Percentiles rank a stretch among this genome's conserved stretches.
Conservation (phyloP, 2,888 invertebrate genomes). For the Taenaris catops region DNA sequence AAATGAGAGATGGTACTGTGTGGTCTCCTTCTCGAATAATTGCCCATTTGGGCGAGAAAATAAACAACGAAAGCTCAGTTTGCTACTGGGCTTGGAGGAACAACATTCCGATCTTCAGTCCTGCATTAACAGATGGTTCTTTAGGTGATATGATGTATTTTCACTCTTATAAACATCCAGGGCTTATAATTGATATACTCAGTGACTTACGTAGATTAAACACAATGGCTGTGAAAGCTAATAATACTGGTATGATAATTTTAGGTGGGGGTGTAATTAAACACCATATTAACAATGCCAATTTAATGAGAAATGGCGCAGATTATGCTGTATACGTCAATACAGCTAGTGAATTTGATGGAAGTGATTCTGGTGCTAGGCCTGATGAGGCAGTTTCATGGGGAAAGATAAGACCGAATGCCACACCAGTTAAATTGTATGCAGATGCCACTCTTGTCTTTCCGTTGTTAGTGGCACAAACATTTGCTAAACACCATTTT, state of each 20-base stretch:
- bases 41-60: conserved; percentile 91
- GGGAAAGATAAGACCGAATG: conserved; percentile 96
- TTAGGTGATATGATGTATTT: conserved; percentile 99
- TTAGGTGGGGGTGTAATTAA: conserved; percentile 98
- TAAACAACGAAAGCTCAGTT: conserved; percentile 94
- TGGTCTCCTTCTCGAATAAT: conserved; percentile 90
- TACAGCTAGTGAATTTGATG: conserved; percentile 97
- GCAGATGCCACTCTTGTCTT: conserved; percentile 97
- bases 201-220: conserved; percentile 95
- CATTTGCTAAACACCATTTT: conserved; percentile 90
- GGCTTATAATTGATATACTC: conserved; percentile 94
- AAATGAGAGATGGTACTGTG: conserved; percentile 83
- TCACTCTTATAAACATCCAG: conserved; percentile 96
- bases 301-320: conserved; percentile 99
- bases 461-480: conserved; percentile 96
- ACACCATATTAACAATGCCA: conserved; percentile 99
- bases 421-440: conserved; percentile 95
- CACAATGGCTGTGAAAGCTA: conserved; percentile 95
- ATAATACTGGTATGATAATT: conserved; percentile 97
- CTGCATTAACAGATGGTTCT: conserved; percentile 98
- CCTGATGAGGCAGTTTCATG: conserved; percentile 99
- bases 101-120: conserved; percentile 98
- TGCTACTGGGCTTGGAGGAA: conserved; percentile 98
- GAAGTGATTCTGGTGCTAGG: conserved; percentile 97
- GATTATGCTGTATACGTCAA: conserved; percentile 97